Evolutionary conservation across 2,888 invertebrate species (phyloP), one percentile per base, ranked within the genome.

Genomic region (Brachylomia viminalis): DNA sequence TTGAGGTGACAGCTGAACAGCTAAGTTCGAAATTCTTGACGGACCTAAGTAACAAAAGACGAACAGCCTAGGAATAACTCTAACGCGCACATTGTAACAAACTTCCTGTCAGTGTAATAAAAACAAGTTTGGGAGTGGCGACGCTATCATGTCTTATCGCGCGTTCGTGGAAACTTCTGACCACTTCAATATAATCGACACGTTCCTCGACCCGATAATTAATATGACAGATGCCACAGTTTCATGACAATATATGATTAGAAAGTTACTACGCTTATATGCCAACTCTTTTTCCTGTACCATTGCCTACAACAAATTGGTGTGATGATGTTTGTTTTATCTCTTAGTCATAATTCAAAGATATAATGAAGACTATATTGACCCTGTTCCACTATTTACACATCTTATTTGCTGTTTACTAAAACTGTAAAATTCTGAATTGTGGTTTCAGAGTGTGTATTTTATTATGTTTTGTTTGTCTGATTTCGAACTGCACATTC

Each of bases 101-200:
- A 87, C 84, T 89, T 91, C 88, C 89, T 89, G 87, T 83, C 79
- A 82, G 78, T 83, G 77, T 75, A 85, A 80, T 86, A 83, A 79
- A 90, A 91, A 90, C 90, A 87, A 88, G 90, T 92, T 91, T 89
- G 88, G 91, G 92, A 90, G 90, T 82, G 90, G 87, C 86, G 79
- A 86, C 84, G 78, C 75, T 91, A 92, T 92, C 88, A 80, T 72
- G 80, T 73, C 86, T 90, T 92, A 94, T 95, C 95, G 90, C 90
- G 79, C 79, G 91, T 91, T 92, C 75, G 87, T 94, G 95, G 95
- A 95, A 95, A 94, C 92, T 94, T 95, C 89, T 93, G 93, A 90
- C 91, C 92, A 91, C 90, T 92, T 77, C 77, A 89, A 87, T 83
- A 84, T 77, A 87, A 77, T 85, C 79, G 75, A 75, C 83, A 80